Conservation (phyloP, 1,140 invertebrate genomes). For the Ectropis grisescens region DNA sequence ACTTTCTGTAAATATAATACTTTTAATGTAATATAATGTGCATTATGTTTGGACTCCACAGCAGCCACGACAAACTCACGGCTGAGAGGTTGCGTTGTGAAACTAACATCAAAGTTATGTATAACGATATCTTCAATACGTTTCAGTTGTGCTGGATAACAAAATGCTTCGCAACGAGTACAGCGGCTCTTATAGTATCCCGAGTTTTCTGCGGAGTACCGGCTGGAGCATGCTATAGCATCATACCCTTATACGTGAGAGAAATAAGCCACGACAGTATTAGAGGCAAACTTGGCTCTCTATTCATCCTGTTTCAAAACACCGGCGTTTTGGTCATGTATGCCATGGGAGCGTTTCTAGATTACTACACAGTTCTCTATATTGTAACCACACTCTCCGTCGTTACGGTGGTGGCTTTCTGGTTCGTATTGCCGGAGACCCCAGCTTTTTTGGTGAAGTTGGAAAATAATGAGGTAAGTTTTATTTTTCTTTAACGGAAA, state of each 20-base stretch:
- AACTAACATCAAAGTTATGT: too few relatives aligned
- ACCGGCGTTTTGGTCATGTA: conserved; percentile 72
- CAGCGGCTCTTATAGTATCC: conserved; percentile 30
- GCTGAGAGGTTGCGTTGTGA: too few relatives aligned
- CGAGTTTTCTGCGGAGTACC: conserved; percentile 58
- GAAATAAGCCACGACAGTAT: too few relatives aligned
- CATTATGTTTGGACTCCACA: too few relatives aligned
- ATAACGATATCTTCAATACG: too few relatives aligned
- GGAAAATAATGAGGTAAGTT: conserved; percentile 15
- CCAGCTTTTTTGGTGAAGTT: conserved; percentile 22
- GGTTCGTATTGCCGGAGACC: conserved; percentile 16
- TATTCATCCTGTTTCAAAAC: conserved; percentile 67
- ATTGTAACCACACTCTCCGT: conserved; percentile 13
- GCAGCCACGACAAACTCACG: too few relatives aligned
- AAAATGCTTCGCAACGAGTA: conserved; percentile 34
- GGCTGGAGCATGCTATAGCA: conserved; percentile 65
- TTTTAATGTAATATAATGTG: too few relatives aligned
- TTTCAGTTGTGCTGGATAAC: conserved; percentile 49
- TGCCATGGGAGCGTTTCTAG: conserved; percentile 61
- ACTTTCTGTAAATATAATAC: too few relatives aligned
- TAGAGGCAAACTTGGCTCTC: conserved; percentile 71
- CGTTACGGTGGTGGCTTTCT: conserved; percentile 6
- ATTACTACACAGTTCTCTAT: conserved; percentile 33
- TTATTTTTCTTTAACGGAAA: too few relatives aligned
- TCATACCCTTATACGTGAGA: too few relatives aligned